phyloP scores from a whole-genome alignment of 2,113 vertebrate genomes.

The Alosa alosa region DNA sequence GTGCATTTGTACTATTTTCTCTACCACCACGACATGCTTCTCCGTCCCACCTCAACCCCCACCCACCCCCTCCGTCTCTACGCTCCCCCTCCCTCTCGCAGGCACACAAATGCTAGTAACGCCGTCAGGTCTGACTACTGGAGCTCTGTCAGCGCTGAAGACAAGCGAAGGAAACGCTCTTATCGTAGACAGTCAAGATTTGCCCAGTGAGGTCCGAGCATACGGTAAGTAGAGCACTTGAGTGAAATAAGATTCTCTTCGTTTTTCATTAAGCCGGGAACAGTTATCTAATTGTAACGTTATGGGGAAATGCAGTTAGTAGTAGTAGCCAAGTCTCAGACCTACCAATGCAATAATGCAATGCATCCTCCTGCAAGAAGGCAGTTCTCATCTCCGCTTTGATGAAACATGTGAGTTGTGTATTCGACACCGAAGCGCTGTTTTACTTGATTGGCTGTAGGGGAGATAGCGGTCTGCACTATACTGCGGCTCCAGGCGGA shows the following conservation, averaged over 20 bases:
- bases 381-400: neutral
- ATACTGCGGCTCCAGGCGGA: constrained; percentile 4
- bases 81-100: constrained; percentile 46
- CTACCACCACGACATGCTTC: neutral
- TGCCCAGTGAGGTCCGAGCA: neutral
- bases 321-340: neutral
- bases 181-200: neutral
- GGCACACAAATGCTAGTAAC: constrained; percentile 60
- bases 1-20: neutral
- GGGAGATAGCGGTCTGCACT: neutral
- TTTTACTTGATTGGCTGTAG: neutral
- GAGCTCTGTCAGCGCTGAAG: constrained; percentile 40
- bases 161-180: constrained; percentile 17
- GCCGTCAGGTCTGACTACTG: constrained; percentile 53
- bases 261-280: neutral
- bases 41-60: constrained; percentile 27
- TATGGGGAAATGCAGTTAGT: neutral
- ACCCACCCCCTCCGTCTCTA: neutral
- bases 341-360: neutral
- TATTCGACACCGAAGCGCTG: neutral
- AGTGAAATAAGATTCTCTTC: neutral
- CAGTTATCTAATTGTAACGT: neutral
- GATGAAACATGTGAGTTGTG: neutral
- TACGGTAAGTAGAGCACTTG: neutral
- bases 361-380: neutral